phyloP scores from a whole-genome alignment of 2,797 vertebrate genomes.

The Spinus pinus region DNA sequence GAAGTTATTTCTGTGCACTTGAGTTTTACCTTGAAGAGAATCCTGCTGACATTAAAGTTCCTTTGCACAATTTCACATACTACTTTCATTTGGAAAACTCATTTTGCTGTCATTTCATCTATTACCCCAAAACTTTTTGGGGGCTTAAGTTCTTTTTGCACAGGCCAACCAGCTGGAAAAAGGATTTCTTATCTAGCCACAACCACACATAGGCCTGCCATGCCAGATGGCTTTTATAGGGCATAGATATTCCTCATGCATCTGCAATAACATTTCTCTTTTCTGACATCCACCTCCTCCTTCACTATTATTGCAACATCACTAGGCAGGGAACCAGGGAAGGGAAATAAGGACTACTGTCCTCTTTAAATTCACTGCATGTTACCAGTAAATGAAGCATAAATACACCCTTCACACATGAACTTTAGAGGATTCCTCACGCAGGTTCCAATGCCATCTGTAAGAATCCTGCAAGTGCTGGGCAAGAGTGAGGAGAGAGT shows the following conservation, averaged over 20 bases:
- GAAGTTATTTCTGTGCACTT: background rate
- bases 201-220: background rate
- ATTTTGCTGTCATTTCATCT: constrained; percentile 46
- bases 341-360: background rate
- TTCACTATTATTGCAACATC: background rate
- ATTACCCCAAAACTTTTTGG: constrained; percentile 8
- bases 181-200: constrained; percentile 10
- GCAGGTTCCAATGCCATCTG: background rate
- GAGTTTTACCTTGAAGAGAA: background rate
- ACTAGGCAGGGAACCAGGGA: background rate
- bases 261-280: background rate
- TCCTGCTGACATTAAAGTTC: constrained; percentile 22
- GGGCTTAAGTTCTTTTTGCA: constrained; percentile 17
- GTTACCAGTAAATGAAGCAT: background rate
- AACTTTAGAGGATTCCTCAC: background rate
- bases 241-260: background rate
- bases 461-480: background rate
- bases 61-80: constrained; percentile 29
- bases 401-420: background rate
- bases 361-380: background rate
- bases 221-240: background rate
- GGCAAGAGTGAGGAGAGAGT: background rate
- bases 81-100: constrained; percentile 32
- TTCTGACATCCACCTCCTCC: background rate
- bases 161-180: constrained; percentile 12